These are phyloP conservation scores for Rousettus madagascariensis DNA, from an alignment of 2,797 vertebrate species.

Conservation along the genomic window DNA sequence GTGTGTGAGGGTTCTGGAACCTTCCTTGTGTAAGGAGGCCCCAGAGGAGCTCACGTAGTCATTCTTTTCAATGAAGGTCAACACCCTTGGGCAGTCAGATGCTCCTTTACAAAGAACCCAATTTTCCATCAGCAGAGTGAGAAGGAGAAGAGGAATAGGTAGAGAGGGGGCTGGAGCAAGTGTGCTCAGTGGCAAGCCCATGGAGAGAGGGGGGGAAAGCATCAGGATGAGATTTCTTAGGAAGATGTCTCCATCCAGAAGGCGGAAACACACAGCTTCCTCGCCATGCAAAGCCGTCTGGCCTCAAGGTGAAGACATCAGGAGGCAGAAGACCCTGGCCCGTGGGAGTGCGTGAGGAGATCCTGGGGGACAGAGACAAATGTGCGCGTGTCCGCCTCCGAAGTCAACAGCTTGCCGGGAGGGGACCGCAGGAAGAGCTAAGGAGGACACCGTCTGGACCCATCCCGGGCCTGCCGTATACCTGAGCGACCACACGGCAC, in stretches of 20 bases:
- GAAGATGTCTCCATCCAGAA: not conserved
- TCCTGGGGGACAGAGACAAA: not conserved
- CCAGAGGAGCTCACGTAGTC: not conserved
- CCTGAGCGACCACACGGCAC: not conserved
- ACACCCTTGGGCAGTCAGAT: not conserved
- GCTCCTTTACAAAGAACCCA: not conserved
- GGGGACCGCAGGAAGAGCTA: not conserved
- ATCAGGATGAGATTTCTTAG: not conserved
- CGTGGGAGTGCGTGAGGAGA: rapidly evolving
- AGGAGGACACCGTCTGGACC: not conserved
- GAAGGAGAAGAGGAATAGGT: not conserved
- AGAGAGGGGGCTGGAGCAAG: rapidly evolving
- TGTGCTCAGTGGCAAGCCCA: not conserved
- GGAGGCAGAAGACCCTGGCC: not conserved
- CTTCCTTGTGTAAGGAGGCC: not conserved
- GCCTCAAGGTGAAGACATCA: not conserved
- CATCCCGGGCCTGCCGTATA: not conserved
- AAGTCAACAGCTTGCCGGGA: not conserved
- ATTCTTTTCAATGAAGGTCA: not conserved
- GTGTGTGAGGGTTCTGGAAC: slow-evolving; percentile 2
- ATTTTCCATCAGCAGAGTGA: not conserved
- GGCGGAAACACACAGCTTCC: not conserved
- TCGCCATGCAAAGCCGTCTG: not conserved
- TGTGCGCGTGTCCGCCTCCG: not conserved
- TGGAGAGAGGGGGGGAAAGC: not conserved